Evolutionary conservation across 1,140 invertebrate genomes (phyloP).

Genomic region (Holcopasites calliopsidis): DNA sequence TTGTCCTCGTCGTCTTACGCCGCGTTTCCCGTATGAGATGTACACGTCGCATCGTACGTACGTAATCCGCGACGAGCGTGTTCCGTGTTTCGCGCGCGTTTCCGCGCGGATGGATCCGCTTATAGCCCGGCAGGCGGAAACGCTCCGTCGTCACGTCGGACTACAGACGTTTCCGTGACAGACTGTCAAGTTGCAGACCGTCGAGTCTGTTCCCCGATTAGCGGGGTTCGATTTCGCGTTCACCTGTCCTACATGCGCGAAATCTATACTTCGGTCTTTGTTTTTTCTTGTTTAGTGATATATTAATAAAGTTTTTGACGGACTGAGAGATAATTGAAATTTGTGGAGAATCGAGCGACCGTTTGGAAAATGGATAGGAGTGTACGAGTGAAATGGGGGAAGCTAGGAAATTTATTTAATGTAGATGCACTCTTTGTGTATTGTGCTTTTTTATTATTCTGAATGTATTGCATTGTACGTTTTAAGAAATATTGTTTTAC

Average conservation of each 20-base stretch:
- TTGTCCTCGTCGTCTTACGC: background rate
- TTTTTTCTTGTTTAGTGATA: background rate
- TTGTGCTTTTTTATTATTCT: too few relatives aligned
- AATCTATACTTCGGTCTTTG: background rate
- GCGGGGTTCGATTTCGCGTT: slow-evolving; percentile 13
- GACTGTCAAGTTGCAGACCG: slow-evolving; percentile 9
- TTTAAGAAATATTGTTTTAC: too few relatives aligned
- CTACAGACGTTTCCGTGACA: slow-evolving; percentile 22
- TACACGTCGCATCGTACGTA: background rate
- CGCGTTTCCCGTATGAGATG: slow-evolving; percentile 17
- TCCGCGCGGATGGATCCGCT: slow-evolving; percentile 35
- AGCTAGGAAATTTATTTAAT: too few relatives aligned
- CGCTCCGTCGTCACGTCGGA: background rate
- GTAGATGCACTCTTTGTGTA: too few relatives aligned
- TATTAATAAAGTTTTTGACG: background rate
- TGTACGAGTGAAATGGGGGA: too few relatives aligned
- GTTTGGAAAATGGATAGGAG: too few relatives aligned
- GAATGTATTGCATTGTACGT: too few relatives aligned
- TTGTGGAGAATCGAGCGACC: too few relatives aligned
- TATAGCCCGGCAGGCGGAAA: slow-evolving; percentile 26
- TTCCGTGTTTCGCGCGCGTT: slow-evolving; percentile 14
- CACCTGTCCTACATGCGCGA: background rate
- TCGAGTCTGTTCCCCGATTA: slow-evolving; percentile 24
- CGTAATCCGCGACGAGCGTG: slow-evolving; percentile 11
- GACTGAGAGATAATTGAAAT: background rate